Base-by-base conservation (phyloP, 2,888 invertebrate genomes). In the Orthonychiurus folsomi region DNA sequence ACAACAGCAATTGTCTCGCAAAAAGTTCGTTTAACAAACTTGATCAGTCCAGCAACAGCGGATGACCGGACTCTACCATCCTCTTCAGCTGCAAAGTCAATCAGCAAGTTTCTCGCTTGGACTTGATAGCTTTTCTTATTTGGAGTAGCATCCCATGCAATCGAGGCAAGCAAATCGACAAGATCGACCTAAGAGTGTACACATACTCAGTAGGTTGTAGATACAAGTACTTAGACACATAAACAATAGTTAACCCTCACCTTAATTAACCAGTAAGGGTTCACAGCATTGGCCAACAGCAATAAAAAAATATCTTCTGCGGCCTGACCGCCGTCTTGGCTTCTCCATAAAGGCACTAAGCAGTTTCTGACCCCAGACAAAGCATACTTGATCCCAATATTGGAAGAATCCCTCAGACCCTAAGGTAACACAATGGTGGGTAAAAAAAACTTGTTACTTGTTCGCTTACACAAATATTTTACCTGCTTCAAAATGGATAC, bases 181-280 rank as follows among this genome's bases (percentile, higher is more conserved):
- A 87, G 76, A 75, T 85, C 84, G 3, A 84, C 83, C 84, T 84
- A 74, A 28, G 77, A 75, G 61, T 20, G 1, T 52, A 57, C 56
- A 52, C 21, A 60, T 9, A 57, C 21, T 59, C 12, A 20, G 28
- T 23, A 53, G 5, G 26, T 12, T 24, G 9, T 12, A 55, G 25
- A 9, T 5, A 15, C 5, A 37, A 37, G 15, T 24, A 56, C 26
- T 56, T 2, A 92, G 0, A 86, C 83, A 76, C 89, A 89, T 54
- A 80, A 79, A 61, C 84, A 83, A 1, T 89, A 80, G 27, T 78
- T 77, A n/a, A 21, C 15, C 3, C 78, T 68, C 80, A 90, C 87
- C 80, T 87, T 87, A 56, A 92, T 87, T 58, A 93, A 79, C 88
- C 92, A 93, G 77, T 93, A 93, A 0, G 86, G 84, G 76, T 89